A percentile compares a stretch with the other conserved stretches of the same genome.
These are phyloP conservation scores for Rhyacophila evoluta DNA, from an alignment of 2,888 invertebrate genomes.

Conservation along the genomic window DNA sequence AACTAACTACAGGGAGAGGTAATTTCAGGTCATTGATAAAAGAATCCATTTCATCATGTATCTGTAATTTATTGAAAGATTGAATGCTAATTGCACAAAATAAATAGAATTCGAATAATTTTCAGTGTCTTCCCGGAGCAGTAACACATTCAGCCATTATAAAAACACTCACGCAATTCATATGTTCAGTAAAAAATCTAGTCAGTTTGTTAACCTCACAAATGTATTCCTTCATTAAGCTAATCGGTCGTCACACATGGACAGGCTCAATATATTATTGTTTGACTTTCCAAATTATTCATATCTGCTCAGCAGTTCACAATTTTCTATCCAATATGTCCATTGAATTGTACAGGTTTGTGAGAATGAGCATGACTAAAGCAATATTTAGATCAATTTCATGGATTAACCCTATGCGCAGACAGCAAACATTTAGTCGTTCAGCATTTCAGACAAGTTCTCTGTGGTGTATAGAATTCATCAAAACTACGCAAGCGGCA, in stretches of 20 bases:
- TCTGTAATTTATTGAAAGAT: slow-evolving; percentile 14
- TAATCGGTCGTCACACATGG: background rate
- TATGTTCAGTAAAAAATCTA: background rate
- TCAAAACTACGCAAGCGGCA: too few species aligned
- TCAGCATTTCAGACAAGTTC: too few species aligned
- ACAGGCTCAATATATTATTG: slow-evolving; percentile 13
- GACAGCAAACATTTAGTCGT: too few species aligned
- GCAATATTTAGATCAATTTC: too few species aligned
- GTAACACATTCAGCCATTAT: background rate
- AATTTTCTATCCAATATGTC: too few species aligned
- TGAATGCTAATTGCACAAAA: slow-evolving; percentile 4
- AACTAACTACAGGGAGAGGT: background rate
- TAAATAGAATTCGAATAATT: background rate
- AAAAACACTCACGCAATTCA: background rate
- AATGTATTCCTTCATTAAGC: background rate
- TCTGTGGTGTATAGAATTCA: too few species aligned
- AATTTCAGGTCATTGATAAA: background rate
- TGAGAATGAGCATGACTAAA: too few species aligned
- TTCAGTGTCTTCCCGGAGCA: background rate
- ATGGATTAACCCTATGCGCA: too few species aligned
- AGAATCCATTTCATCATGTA: background rate
- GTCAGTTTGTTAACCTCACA: slow-evolving; percentile 8
- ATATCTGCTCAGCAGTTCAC: too few species aligned
- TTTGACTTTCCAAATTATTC: background rate
- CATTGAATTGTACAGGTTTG: too few species aligned